Conservation (phyloP, 53 echinoderm and acorn worm genomes). For the Henricia sp. region DNA sequence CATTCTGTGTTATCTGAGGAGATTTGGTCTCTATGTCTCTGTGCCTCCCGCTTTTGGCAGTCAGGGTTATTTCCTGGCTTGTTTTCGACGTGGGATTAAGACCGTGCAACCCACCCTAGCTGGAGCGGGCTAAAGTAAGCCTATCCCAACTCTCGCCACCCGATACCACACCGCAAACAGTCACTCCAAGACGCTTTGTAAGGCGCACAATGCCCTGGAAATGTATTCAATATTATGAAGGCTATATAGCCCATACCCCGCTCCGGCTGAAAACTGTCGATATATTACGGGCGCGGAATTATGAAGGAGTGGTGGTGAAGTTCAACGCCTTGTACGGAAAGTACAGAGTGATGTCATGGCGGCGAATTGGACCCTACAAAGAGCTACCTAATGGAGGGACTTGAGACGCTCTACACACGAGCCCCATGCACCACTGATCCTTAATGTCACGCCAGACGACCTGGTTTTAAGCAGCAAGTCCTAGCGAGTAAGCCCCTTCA, state of each 20-base stretch:
- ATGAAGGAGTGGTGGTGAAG: constrained; percentile 10
- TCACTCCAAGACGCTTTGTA: constrained; percentile 68
- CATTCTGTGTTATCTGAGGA: constrained; percentile 36
- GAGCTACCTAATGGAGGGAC: constrained; percentile 46
- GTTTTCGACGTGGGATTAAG: constrained; percentile 64
- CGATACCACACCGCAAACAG: constrained; percentile 64
- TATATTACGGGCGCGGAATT: constrained; percentile 32
- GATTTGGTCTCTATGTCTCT: constrained; percentile 29
- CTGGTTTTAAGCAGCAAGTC: constrained; percentile 49
- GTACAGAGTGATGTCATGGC: constrained; percentile 67
- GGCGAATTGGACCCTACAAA: constrained; percentile 27
- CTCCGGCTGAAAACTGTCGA: constrained; percentile 35
- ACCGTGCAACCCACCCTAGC: constrained; percentile 13
- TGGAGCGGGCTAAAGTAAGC: constrained; percentile 43
- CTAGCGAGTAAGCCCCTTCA: not conserved
- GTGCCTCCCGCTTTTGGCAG: no score
- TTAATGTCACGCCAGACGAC: constrained; percentile 57
- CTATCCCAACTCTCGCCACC: constrained; percentile 53
- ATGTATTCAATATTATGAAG: constrained; percentile 75
- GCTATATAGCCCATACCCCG: constrained; percentile 5
- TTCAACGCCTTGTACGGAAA: constrained; percentile 70
- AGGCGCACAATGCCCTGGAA: constrained; percentile 62
- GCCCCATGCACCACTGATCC: constrained; percentile 40
- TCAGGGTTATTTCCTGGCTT: constrained; percentile 67
- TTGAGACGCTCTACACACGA: constrained; percentile 37